A percentile compares a stretch with the other conserved stretches of the same genome.
Evolutionary conservation across 2,797 vertebrate genomes (phyloP).

Genomic region (Odontamblyopus rebecca): DNA sequence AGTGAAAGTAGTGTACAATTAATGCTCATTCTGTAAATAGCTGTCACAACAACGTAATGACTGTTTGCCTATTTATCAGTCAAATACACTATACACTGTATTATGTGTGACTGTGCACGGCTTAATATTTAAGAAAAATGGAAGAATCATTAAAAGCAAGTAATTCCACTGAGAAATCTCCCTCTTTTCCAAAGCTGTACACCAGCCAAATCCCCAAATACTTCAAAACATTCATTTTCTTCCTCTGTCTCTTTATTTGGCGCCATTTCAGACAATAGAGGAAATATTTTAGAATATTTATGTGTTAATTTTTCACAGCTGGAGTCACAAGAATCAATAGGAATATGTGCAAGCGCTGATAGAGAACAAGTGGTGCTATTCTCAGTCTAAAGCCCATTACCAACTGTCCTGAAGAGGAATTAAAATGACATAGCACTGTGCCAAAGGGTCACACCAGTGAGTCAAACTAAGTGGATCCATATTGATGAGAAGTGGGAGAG

Average conservation of each 20-base stretch:
- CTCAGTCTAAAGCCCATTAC: conserved; percentile 28
- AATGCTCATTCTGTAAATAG: no score
- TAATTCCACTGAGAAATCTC: conserved; percentile 43
- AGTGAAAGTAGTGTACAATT: background rate
- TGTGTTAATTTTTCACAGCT: conserved; percentile 55
- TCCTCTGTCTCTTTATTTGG: conserved; percentile 28
- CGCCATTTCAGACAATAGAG: conserved; percentile 49
- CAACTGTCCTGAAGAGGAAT: conserved; percentile 43
- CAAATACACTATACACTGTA: conserved; percentile 11
- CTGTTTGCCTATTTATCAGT: conserved; percentile 20
- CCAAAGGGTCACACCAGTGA: conserved; percentile 39
- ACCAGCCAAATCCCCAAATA: conserved; percentile 62
- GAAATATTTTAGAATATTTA: conserved; percentile 55
- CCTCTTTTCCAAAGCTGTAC: conserved; percentile 39
- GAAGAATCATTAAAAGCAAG: conserved; percentile 59
- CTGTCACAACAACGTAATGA: background rate
- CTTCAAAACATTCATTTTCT: conserved; percentile 51
- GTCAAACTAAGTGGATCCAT: conserved; percentile 54
- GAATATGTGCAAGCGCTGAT: conserved; percentile 41
- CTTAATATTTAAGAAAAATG: conserved; percentile 46
- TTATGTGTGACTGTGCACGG: conserved; percentile 25
- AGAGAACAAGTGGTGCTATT: conserved; percentile 37
- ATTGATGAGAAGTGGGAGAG: conserved; percentile 46
- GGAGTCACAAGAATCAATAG: conserved; percentile 55
- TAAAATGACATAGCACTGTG: conserved; percentile 39